Conservation (phyloP, 2,797 vertebrate species). For the Muscicapa comitata region DNA sequence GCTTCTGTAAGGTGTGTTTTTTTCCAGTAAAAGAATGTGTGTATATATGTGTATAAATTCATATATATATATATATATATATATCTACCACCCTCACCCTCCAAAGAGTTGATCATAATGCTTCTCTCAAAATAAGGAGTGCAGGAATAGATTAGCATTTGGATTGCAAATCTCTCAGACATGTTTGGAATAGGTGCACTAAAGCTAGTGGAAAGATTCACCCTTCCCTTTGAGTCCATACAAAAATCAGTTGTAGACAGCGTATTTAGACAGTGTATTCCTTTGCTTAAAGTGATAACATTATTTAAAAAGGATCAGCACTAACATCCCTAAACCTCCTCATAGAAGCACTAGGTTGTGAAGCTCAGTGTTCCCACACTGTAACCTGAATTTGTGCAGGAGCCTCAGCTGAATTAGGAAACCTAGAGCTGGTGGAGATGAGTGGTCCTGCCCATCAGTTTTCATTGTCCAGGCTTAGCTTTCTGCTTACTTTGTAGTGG, state of each 20-base stretch:
- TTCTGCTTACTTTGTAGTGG: background rate
- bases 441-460: background rate
- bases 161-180: background rate
- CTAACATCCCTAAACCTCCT: background rate
- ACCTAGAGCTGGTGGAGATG: background rate
- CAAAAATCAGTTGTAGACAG: background rate
- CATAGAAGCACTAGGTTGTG: background rate
- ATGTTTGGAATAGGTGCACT: background rate
- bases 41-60: background rate
- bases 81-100: background rate
- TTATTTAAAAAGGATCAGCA: background rate
- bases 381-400: background rate
- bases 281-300: background rate
- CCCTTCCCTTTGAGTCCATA: background rate
- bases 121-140: background rate
- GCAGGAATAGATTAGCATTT: background rate
- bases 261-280: background rate
- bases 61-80: fast-evolving
- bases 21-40: background rate
- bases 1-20: background rate
- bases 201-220: background rate
- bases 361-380: background rate
- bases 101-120: background rate
- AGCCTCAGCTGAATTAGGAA: background rate
- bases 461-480: background rate